Base-by-base conservation (phyloP, 2,797 vertebrate species). In the Gobionotothen gibberifrons region DNA sequence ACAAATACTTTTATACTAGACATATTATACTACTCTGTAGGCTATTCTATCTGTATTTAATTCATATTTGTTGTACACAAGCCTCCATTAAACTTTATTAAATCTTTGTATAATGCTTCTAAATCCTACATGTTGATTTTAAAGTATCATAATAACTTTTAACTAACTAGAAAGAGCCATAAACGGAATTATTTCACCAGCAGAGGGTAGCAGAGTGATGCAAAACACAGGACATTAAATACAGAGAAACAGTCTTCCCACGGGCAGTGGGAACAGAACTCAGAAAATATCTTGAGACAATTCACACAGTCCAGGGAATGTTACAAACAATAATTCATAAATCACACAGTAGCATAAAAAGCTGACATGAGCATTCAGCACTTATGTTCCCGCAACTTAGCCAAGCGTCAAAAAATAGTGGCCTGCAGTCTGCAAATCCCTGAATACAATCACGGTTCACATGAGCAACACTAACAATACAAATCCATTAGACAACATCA, bases 371-470 rank as follows among this genome's bases (percentile, higher is more conserved):
- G 80, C 81, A 42, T 36, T 69, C 47, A 54, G 65, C 68, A 1
- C 51, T 69, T 53, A 48, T 65, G 85, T 53, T 82, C 59, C 55
- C 29, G 5, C 84, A 72, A 26, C 26, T 26, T 26, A 85, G 69
- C 58, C 66, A 40, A 78, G 72, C n/a, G 77, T 79, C 52, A 59
- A 66, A 69, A 70, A 78, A 36, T 36, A 49, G 59, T 32, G 62
- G 76, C 62, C 73, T 65, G 66, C 70, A 51, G 78, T 73, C 49
- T 74, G 80, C 70, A 79, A 70, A 90, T 93, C 93, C 93, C 93
- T 93, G 94, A 94, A 92, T 83, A 56, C 11, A 79, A 89, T 90
- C 88, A 83, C 60, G 13, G 61, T 69, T 84, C 69, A 80, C 76
- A 87, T 84, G 84, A 91, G 89, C 80, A 78, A 76, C 61, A 66